Percentiles rank a stretch among this genome's conserved stretches.
Evolutionary conservation across 2,888 invertebrate species (phyloP).

Genomic region (Polydrusus pterygomalis): DNA sequence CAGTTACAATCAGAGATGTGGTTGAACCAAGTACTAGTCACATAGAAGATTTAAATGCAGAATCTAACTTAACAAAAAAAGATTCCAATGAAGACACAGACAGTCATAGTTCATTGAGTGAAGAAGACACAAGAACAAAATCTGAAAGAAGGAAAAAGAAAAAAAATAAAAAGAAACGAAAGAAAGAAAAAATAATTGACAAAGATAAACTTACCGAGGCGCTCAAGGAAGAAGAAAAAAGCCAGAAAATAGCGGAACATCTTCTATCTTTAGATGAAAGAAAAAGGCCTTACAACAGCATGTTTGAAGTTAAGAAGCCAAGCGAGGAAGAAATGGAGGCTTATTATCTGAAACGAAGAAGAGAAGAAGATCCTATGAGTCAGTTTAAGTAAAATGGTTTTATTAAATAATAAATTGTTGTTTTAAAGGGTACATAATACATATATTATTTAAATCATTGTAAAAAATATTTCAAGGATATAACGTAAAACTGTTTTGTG

Average conservation of each 20-base stretch:
- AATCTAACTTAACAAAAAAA: conserved; percentile 57
- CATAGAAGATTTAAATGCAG: conserved; percentile 59
- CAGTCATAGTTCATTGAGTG: conserved; percentile 57
- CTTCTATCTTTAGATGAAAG: conserved; percentile 87
- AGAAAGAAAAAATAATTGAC: conserved; percentile 67
- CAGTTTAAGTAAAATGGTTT: conserved; percentile 69
- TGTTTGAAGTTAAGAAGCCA: conserved; percentile 88
- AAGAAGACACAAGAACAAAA: conserved; percentile 59
- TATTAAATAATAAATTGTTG: conserved; percentile 13
- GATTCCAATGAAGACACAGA: conserved; percentile 59
- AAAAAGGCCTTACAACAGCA: conserved; percentile 94
- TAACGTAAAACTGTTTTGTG: no score
- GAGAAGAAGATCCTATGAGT: conserved; percentile 96
- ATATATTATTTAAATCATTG: neutral
- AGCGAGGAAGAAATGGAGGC: conserved; percentile 96
- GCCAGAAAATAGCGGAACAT: conserved; percentile 77
- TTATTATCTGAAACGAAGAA: conserved; percentile 88
- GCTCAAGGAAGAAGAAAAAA: conserved; percentile 78
- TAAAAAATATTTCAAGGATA: neutral
- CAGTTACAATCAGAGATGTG: neutral
- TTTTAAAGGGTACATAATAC: neutral
- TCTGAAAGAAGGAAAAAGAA: conserved; percentile 73
- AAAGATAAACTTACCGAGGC: conserved; percentile 79
- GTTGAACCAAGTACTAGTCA: conserved; percentile 9
- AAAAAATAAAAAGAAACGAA: conserved; percentile 72